These are phyloP conservation scores for Barypeithes pellucidus DNA, from an alignment of 2,888 invertebrate species.

Conservation along the genomic window DNA sequence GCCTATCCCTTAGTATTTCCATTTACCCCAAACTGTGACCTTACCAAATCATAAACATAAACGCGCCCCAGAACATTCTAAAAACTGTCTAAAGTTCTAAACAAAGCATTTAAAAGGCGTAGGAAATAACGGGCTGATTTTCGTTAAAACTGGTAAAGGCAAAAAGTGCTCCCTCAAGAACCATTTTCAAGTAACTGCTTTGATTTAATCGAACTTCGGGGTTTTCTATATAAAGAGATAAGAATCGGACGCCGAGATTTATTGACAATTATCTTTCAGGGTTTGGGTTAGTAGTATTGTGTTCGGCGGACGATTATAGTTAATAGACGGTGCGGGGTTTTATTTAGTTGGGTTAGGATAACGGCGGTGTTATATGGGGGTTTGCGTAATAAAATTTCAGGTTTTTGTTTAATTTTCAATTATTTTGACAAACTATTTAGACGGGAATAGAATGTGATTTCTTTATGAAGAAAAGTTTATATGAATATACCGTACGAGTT, in stretches of 20 bases:
- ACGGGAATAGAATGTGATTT: too few relatives aligned
- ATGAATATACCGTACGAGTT: too few relatives aligned
- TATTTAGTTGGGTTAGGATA: slow-evolving; percentile 36
- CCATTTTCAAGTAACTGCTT: slow-evolving; percentile 51
- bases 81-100: slow-evolving; percentile 35
- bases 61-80: slow-evolving; percentile 34
- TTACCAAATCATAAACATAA: slow-evolving; percentile 29
- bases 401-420: neutral
- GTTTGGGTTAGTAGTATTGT: slow-evolving; percentile 43
- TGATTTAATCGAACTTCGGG: slow-evolving; percentile 53
- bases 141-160: slow-evolving; percentile 38
- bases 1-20: slow-evolving; percentile 8
- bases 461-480: too few relatives aligned
- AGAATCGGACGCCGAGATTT: slow-evolving; percentile 48
- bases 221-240: slow-evolving; percentile 51
- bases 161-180: slow-evolving; percentile 42
- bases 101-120: slow-evolving; percentile 45
- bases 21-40: slow-evolving; percentile 26
- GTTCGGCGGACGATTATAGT: slow-evolving; percentile 42
- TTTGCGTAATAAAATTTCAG: neutral
- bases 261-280: slow-evolving; percentile 51
- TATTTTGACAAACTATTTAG: too few relatives aligned
- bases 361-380: slow-evolving; percentile 5
- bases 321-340: slow-evolving; percentile 32
- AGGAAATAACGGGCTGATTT: slow-evolving; percentile 33